Conservation (phyloP, 1,140 invertebrate genomes). For the Oreohelix idahoensis region DNA sequence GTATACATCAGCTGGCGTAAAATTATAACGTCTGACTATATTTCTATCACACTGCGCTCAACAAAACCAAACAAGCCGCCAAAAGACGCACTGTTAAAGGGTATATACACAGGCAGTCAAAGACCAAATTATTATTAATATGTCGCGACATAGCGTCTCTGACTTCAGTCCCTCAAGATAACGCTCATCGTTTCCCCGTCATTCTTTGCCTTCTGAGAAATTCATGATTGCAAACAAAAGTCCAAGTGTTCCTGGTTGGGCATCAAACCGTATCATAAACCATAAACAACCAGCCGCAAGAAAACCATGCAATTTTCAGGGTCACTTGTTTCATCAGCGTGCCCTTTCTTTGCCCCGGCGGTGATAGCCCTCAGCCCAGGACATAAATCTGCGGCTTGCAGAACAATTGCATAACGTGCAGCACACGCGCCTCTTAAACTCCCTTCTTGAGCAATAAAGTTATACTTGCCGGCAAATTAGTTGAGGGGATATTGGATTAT, state of each 20-base stretch:
- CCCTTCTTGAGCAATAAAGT: background rate
- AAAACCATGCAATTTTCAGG: slow-evolving; percentile 15
- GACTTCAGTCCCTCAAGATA: background rate
- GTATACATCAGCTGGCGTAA: too few species aligned
- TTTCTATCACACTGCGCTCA: too few species aligned
- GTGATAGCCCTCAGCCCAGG: background rate
- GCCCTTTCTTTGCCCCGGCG: background rate
- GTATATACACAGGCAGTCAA: background rate
- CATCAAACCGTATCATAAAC: slow-evolving; percentile 4
- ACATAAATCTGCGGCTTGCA: background rate
- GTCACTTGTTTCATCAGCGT: slow-evolving; percentile 34
- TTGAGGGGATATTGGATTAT: background rate
- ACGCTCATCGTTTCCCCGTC: background rate
- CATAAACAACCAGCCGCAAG: background rate
- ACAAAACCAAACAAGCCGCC: too few species aligned
- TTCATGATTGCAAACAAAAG: background rate
- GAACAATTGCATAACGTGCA: background rate
- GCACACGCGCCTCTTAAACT: background rate
- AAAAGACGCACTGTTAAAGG: too few species aligned
- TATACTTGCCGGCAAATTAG: background rate
- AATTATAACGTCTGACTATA: too few species aligned
- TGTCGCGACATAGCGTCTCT: background rate
- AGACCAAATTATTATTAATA: background rate
- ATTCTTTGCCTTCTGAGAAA: background rate
- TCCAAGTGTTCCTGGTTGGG: background rate